Conservation (phyloP, 1,140 invertebrate genomes). For the Lysiphlebus fabarum region DNA sequence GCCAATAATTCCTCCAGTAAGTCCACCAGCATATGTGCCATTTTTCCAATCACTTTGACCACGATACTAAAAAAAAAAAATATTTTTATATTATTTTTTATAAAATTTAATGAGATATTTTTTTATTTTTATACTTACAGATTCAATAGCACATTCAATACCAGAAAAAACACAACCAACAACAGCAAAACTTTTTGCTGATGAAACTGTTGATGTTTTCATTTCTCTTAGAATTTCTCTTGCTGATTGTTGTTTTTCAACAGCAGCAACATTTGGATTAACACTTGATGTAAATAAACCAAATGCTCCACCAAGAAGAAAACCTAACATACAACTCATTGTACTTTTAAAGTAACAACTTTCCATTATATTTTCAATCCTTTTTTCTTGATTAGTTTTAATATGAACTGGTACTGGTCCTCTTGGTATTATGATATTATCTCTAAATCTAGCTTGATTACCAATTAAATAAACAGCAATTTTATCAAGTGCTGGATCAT, state of each 20-base stretch:
- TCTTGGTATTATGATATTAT: slow-evolving; percentile 80
- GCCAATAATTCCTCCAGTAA: slow-evolving; percentile 93
- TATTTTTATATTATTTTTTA: slow-evolving; percentile 10
- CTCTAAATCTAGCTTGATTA: slow-evolving; percentile 60
- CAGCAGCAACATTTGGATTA: slow-evolving; percentile 78
- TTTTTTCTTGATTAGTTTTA: slow-evolving; percentile 83
- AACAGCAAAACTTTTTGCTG: slow-evolving; percentile 97
- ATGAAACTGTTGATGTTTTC: slow-evolving; percentile 83
- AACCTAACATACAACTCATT: slow-evolving; percentile 88
- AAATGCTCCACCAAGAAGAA: slow-evolving; percentile 87
- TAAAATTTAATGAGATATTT: slow-evolving; percentile 12
- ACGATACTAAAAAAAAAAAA: slow-evolving; percentile 64
- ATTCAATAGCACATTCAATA: slow-evolving; percentile 90
- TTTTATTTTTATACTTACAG: too few species aligned
- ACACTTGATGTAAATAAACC: slow-evolving; percentile 94
- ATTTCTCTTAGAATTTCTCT: slow-evolving; percentile 86
- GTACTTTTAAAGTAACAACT: slow-evolving; percentile 89
- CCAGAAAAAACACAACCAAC: slow-evolving; percentile 90
- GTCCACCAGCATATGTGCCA: slow-evolving; percentile 88
- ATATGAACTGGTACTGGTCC: slow-evolving; percentile 71
- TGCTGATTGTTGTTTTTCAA: slow-evolving; percentile 80
- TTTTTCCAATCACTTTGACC: slow-evolving; percentile 96
- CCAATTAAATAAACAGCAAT: slow-evolving; percentile 44
- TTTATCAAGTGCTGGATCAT: slow-evolving; percentile 40
- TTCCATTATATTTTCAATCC: slow-evolving; percentile 82